phyloP scores from a whole-genome alignment of 2,113 vertebrate genomes.

The Myrmecophaga tridactyla region DNA sequence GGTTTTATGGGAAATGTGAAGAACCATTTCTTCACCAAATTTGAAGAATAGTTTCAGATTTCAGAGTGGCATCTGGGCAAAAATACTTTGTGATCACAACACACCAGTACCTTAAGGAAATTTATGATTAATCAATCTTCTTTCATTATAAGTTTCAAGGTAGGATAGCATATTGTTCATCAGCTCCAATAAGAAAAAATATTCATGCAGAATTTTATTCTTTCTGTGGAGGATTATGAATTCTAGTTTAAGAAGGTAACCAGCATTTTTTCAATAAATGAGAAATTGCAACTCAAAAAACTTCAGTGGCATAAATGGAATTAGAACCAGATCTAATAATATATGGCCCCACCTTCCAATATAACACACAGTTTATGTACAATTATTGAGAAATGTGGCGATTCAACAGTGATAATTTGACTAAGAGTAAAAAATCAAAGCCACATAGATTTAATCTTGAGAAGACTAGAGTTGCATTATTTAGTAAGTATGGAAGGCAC shows the following conservation, averaged over 20 bases:
- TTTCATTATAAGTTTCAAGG: not conserved
- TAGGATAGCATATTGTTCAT: not conserved
- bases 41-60: constrained; percentile 40
- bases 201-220: not conserved
- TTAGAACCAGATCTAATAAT: not conserved
- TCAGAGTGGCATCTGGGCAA: not conserved
- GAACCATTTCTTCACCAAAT: constrained; percentile 12
- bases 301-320: not conserved
- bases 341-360: not conserved
- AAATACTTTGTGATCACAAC: not conserved
- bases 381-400: not conserved
- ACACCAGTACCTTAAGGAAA: not conserved
- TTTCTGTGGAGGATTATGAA: not conserved
- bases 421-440: not conserved
- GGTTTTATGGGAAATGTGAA: not conserved
- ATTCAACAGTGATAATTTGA: not conserved
- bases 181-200: not conserved
- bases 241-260: not conserved
- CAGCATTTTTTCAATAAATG: not conserved
- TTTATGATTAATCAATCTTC: not conserved
- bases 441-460: not conserved
- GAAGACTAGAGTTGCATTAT: not conserved
- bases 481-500: not conserved
- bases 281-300: not conserved
- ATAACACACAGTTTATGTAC: not conserved